Conservation (phyloP, 2,797 vertebrate species). For the Varecia variegata region DNA sequence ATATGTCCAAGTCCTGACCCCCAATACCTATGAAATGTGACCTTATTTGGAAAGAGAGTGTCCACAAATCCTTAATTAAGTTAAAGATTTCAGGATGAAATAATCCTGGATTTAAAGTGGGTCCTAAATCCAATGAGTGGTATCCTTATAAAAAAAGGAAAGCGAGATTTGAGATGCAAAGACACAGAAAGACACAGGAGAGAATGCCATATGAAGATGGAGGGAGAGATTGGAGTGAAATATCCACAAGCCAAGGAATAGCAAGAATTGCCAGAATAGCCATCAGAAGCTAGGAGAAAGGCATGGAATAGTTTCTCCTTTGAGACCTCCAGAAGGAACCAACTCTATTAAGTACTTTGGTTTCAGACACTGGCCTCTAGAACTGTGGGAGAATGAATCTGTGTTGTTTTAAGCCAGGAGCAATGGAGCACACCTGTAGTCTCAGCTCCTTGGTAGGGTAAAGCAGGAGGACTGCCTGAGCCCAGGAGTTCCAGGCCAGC, state of each 20-base stretch:
- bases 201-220: background rate
- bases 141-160: background rate
- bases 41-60: background rate
- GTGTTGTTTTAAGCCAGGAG: background rate
- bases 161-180: background rate
- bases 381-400: background rate
- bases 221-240: background rate
- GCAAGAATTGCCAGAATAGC: background rate
- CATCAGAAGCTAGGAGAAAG: background rate
- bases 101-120: background rate
- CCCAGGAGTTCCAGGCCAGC: background rate
- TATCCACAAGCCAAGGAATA: background rate
- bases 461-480: background rate
- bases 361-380: background rate
- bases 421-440: background rate
- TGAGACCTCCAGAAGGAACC: background rate
- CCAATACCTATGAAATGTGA: background rate
- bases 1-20: background rate
- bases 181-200: background rate
- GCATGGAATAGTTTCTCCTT: background rate
- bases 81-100: background rate
- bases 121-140: background rate
- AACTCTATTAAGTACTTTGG: background rate
- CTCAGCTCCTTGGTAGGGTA: background rate
- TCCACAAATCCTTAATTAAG: constrained; percentile 36